Evolutionary conservation across 2,888 invertebrate genomes (phyloP), one percentile per base, ranked within the genome.

Genomic region (Torymus tubicola): DNA sequence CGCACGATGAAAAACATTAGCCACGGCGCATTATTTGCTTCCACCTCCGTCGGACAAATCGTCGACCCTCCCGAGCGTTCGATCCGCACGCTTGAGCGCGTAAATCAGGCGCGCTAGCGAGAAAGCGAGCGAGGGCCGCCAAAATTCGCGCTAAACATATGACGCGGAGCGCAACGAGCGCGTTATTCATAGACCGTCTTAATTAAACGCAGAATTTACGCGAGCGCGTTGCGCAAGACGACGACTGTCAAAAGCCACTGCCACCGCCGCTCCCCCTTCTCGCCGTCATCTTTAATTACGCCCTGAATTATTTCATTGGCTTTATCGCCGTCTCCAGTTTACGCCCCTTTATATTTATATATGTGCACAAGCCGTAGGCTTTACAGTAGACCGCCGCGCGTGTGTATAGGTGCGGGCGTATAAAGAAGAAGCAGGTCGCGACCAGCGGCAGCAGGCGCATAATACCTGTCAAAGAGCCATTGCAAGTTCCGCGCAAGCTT

Each of bases 171-270:
- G 24, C 24, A 77, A 77, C 57, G 70, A 70, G 42, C 14, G 70
- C 50, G 70, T 71, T 77, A 77, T 77, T 77, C 70, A 77, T 77
- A 77, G 77, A 71, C 65, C 58, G 58, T 77, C 70, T 77, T 77
- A 77, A 77, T 77, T 77, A 77, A 70, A 65, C 65, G 69, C 64
- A 42, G 53, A 58, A 42, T 58, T 64, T 74, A 68, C 65, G 52
- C 21, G 63, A 13, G 14, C 53, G 31, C 18, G 24, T 52, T 69
- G 12, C 55, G 65, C 65, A 57, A 61, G 24, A 24, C 24, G 24
- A 24, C 24, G 12, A n/a, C n/a, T n/a, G 24, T n/a, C 55, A 8
- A 53, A 14, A 14, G 64, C 2, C 64, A 50, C 0, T n/a, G 64
- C 8, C 64, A 50, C 60, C 12, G 60, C 60, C 42, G 21, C 21